Conservation (phyloP, 1,140 invertebrate species). For the Sipha flava region DNA sequence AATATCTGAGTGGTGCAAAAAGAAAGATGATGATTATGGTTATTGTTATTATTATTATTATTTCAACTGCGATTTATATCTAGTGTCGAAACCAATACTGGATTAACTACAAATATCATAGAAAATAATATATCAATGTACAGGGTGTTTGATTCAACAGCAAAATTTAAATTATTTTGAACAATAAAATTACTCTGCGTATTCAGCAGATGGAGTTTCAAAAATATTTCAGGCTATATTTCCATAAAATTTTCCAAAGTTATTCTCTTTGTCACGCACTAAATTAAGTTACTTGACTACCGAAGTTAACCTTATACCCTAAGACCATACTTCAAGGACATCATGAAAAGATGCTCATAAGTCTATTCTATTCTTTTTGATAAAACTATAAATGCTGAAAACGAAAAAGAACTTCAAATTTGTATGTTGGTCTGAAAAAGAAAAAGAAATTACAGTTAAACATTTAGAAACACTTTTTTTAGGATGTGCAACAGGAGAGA, state of each 20-base stretch:
- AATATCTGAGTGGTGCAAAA: too few relatives aligned
- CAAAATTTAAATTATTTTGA: background rate
- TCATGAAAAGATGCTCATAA: background rate
- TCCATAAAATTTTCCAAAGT: background rate
- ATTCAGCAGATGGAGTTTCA: background rate
- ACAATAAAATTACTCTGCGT: background rate
- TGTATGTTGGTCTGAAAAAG: background rate
- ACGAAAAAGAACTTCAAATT: background rate
- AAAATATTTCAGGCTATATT: background rate
- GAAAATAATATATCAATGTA: too few relatives aligned
- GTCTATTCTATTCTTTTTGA: background rate
- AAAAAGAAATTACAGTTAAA: background rate
- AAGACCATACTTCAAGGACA: background rate
- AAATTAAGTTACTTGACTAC: background rate
- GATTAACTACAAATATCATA: too few relatives aligned
- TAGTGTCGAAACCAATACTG: too few relatives aligned
- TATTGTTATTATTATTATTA: too few relatives aligned
- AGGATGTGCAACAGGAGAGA: background rate
- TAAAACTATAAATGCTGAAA: background rate
- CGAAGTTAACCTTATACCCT: too few relatives aligned
- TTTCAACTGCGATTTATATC: too few relatives aligned
- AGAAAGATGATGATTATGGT: too few relatives aligned
- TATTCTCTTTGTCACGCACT: background rate
- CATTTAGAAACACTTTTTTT: background rate
- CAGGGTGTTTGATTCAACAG: too few relatives aligned